Conservation (phyloP, 2,888 invertebrate genomes). For the Leptinotarsa rubiginosa region DNA sequence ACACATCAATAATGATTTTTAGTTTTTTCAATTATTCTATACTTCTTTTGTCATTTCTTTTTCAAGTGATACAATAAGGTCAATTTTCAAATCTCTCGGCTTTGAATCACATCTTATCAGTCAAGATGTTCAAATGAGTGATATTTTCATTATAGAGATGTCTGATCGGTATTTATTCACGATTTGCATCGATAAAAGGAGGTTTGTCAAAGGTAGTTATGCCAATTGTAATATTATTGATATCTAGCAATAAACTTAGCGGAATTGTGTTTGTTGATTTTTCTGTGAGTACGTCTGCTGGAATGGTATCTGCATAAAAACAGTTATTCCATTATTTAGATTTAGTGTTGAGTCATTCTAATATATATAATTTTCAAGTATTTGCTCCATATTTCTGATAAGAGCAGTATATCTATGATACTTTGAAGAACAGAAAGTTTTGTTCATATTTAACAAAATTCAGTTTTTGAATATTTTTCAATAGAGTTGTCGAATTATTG, state of each 20-base stretch:
- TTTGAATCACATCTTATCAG: not conserved
- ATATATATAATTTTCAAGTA: not conserved
- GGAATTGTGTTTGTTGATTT: not conserved
- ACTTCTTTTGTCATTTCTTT: too few species aligned
- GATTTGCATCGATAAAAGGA: not conserved
- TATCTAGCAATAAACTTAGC: not conserved
- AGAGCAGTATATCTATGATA: not conserved
- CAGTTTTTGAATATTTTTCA: too few species aligned
- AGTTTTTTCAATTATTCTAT: too few species aligned
- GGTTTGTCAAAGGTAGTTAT: not conserved
- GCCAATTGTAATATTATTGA: not conserved
- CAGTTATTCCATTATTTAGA: not conserved
- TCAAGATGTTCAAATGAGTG: not conserved
- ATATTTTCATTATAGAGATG: too few species aligned
- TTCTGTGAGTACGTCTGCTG: not conserved
- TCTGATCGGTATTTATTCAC: too few species aligned
- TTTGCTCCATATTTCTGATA: not conserved
- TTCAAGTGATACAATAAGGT: not conserved
- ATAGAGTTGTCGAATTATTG: too few species aligned
- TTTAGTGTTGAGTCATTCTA: not conserved
- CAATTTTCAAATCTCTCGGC: not conserved
- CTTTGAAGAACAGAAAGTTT: too few species aligned
- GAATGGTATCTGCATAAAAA: not conserved
- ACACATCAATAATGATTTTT: not conserved
- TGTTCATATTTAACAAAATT: too few species aligned